Conservation (phyloP, 2,888 invertebrate genomes). For the Athalia cordata region DNA sequence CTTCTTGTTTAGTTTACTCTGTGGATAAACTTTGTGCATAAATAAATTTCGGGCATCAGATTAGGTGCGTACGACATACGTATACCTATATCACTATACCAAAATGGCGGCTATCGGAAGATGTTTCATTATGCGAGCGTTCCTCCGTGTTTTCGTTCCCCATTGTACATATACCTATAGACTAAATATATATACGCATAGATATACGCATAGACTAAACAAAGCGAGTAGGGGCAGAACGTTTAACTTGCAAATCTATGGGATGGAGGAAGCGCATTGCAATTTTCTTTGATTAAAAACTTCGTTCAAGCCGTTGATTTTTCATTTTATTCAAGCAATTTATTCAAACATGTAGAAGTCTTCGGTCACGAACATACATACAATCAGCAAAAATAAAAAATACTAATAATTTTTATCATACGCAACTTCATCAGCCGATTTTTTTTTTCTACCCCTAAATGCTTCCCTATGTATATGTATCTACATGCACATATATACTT, state of each 20-base stretch:
- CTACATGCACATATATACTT: no score
- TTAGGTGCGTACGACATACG: not conserved
- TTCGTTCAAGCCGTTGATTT: constrained; percentile 23
- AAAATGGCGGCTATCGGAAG: not conserved
- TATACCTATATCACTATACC: not conserved
- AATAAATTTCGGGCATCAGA: not conserved
- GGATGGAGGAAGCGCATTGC: not conserved
- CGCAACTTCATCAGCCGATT: no score
- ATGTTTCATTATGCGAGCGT: constrained; percentile 25
- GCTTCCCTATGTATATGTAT: no score
- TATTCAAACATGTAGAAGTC: no score
- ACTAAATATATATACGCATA: no score
- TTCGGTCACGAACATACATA: no score
- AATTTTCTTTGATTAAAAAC: constrained; percentile 26
- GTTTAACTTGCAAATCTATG: constrained; percentile 33
- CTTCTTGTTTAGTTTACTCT: not conserved
- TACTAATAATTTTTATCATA: no score
- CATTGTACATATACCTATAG: no score
- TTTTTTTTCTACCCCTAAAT: no score
- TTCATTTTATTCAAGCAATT: not conserved
- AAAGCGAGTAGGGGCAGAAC: constrained; percentile 1
- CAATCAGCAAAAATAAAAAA: no score
- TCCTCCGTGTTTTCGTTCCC: not conserved
- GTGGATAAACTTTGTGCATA: constrained; percentile 5
- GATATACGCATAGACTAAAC: not conserved